Percentiles rank a stretch among this genome's conserved stretches.
Conservation (phyloP, 2,797 vertebrate species). For the Otus scops region DNA sequence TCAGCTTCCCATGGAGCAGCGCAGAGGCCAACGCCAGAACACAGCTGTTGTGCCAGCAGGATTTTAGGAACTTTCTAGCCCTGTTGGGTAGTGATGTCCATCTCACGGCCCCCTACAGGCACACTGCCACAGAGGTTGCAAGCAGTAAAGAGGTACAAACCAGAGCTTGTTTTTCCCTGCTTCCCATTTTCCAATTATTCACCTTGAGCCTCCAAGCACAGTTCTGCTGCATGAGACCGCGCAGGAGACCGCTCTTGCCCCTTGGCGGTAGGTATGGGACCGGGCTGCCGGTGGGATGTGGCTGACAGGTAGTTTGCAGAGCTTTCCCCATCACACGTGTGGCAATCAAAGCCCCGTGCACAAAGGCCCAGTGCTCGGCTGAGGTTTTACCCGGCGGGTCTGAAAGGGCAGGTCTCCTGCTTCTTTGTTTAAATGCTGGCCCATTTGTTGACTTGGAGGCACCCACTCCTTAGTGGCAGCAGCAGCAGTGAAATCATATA, state of each 20-base stretch:
- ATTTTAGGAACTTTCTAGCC: not conserved
- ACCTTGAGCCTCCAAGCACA: not conserved
- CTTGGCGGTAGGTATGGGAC: not conserved
- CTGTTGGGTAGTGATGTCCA: not conserved
- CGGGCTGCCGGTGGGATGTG: not conserved
- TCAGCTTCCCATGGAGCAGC: not conserved
- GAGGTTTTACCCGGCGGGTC: not conserved
- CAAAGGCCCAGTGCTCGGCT: not conserved
- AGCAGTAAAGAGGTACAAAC: not conserved
- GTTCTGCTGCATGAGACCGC: not conserved
- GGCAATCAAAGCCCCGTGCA: constrained; percentile 21
- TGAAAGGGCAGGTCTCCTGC: constrained; percentile 52
- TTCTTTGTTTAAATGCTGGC: constrained; percentile 74
- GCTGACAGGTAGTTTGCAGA: not conserved
- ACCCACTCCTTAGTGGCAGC: constrained; percentile 54
- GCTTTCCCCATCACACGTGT: not conserved
- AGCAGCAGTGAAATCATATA: constrained; percentile 35
- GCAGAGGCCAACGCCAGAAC: rapidly evolving
- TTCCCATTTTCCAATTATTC: not conserved
- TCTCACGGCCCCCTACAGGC: rapidly evolving
- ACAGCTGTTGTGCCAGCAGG: not conserved
- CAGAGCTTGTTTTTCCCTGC: not conserved
- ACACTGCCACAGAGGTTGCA: rapidly evolving
- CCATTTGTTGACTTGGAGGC: constrained; percentile 71
- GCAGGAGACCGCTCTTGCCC: not conserved